A percentile compares a stretch with the other conserved stretches of the same genome.
Evolutionary conservation across 2,888 invertebrate genomes (phyloP).

Genomic region (Diploptera punctata): DNA sequence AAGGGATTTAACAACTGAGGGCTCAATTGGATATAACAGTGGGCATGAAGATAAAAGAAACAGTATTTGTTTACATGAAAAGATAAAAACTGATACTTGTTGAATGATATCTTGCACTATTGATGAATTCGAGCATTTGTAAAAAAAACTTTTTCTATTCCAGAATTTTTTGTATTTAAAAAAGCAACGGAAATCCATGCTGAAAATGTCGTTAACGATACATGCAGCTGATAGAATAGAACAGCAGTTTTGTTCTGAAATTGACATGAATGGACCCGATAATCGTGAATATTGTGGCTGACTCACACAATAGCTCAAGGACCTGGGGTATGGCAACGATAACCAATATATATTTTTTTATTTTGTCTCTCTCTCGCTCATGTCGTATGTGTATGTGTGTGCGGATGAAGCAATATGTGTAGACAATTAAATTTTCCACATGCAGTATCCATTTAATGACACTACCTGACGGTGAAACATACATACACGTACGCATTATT

Average conservation of each 20-base stretch:
- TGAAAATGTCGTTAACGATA: neutral
- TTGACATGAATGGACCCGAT: conserved; percentile 6
- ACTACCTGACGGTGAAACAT: conserved; percentile 27
- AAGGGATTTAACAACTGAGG: too few species aligned
- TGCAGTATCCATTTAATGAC: conserved; percentile 29
- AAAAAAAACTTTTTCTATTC: too few species aligned
- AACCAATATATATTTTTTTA: conserved; percentile 23
- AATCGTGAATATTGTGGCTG: neutral
- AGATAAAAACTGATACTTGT: too few species aligned
- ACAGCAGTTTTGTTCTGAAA: neutral
- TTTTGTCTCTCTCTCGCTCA: conserved; percentile 14
- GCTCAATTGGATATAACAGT: too few species aligned
- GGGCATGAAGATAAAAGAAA: too few species aligned
- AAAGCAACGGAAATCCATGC: neutral
- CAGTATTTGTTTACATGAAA: too few species aligned
- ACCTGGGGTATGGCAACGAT: conserved; percentile 18
- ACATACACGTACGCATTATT: neutral
- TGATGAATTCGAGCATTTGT: too few species aligned
- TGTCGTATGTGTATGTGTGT: neutral
- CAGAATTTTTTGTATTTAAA: too few species aligned
- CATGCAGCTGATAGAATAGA: neutral
- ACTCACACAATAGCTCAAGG: conserved; percentile 18
- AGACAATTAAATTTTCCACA: conserved; percentile 31
- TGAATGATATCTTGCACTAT: too few species aligned
- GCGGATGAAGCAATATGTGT: conserved; percentile 25